A percentile compares a stretch with the other conserved stretches of the same genome.
Conservation (phyloP, 2,113 vertebrate genomes). For the Microcebus ravelobensis region DNA sequence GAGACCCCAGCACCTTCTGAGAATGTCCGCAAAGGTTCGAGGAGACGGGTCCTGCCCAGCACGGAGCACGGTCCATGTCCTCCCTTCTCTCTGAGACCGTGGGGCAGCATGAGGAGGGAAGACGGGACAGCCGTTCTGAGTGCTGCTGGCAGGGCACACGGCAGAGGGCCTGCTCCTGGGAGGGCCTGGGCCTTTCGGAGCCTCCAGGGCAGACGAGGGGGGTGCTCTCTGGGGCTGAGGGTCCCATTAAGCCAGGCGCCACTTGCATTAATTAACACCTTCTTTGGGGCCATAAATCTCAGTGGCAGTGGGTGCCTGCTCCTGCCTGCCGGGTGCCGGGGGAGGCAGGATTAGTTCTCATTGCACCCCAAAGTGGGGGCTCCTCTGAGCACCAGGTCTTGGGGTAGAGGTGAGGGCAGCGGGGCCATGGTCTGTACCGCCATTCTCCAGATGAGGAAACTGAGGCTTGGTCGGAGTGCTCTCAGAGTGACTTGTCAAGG, state of each 20-base stretch:
- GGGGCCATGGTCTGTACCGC: not conserved
- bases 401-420: no score
- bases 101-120: not conserved
- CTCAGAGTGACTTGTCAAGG: not conserved
- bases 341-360: not conserved
- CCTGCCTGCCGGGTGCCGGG: not conserved
- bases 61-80: fast-evolving
- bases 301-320: fast-evolving
- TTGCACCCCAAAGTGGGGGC: fast-evolving
- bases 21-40: not conserved
- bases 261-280: not conserved
- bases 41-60: not conserved
- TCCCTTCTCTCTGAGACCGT: not conserved
- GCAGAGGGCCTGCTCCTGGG: not conserved
- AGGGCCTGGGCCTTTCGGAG: not conserved
- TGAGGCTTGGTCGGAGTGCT: not conserved
- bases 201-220: not conserved
- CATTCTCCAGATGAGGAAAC: not conserved
- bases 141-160: fast-evolving
- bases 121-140: not conserved
- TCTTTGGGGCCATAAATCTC: not conserved
- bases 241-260: not conserved
- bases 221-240: not conserved
- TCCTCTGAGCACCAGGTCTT: not conserved
- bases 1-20: not conserved